These are phyloP conservation scores for Ephialtes manifestator DNA, from an alignment of 2,888 invertebrate genomes.

Conservation along the genomic window DNA sequence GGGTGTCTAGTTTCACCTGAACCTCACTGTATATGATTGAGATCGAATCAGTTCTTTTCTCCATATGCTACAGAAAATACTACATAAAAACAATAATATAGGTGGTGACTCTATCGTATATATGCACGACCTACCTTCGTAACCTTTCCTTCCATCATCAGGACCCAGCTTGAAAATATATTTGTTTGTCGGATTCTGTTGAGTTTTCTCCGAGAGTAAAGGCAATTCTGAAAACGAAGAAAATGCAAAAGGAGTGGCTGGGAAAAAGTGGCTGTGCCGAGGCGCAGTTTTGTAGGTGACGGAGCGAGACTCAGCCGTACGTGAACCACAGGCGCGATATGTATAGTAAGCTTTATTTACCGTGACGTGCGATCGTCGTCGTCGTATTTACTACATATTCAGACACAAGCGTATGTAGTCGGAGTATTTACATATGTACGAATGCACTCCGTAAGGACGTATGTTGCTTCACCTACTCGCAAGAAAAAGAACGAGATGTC, in stretches of 20 bases:
- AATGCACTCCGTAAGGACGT: conserved; percentile 3
- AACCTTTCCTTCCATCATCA: conserved; percentile 42
- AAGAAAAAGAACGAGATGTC: not conserved
- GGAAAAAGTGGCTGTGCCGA: conserved; percentile 35
- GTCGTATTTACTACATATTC: conserved; percentile 49
- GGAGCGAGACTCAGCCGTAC: conserved; percentile 24
- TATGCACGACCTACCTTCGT: conserved; percentile 16
- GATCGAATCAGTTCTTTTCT: conserved; percentile 13
- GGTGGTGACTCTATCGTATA: not conserved
- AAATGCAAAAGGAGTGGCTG: conserved; percentile 35
- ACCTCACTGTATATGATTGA: not conserved
- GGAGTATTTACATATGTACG: conserved; percentile 22
- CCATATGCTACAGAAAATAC: not conserved
- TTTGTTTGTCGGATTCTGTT: conserved; percentile 61
- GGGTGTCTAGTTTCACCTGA: too few species aligned
- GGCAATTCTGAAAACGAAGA: conserved; percentile 39
- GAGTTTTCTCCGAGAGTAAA: conserved; percentile 38
- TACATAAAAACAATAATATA: not conserved
- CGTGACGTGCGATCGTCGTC: conserved; percentile 54
- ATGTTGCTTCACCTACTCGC: not conserved
- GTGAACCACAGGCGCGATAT: conserved; percentile 37
- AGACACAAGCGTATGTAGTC: conserved; percentile 22
- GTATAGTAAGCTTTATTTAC: conserved; percentile 61
- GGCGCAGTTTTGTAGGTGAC: conserved; percentile 45
- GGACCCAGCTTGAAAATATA: conserved; percentile 30